These are phyloP conservation scores for Tupiocoris notatus DNA, from an alignment of 2,888 invertebrate species.

Conservation along the genomic window DNA sequence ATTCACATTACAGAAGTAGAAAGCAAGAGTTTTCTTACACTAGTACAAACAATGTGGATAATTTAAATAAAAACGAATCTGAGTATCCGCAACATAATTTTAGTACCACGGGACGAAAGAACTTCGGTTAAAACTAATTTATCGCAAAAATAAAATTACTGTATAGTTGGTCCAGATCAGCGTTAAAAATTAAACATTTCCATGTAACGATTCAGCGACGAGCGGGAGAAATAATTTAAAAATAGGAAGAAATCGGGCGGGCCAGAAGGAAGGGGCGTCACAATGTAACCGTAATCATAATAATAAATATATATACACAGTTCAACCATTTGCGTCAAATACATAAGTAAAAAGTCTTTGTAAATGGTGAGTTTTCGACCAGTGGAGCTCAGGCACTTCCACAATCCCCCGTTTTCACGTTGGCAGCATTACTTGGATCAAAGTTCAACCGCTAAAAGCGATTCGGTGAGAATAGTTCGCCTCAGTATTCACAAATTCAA, in stretches of 20 bases:
- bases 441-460: too few relatives aligned
- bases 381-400: constrained; percentile 39
- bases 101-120: too few relatives aligned
- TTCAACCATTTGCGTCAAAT: constrained; percentile 30
- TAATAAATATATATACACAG: constrained; percentile 34
- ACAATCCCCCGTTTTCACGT: constrained; percentile 30
- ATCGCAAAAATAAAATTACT: too few relatives aligned
- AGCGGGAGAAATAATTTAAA: not conserved
- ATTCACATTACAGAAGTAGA: too few relatives aligned
- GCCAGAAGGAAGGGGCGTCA: constrained; percentile 10
- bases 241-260: not conserved
- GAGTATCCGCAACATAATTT: too few relatives aligned
- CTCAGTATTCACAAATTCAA: too few relatives aligned
- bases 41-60: too few relatives aligned
- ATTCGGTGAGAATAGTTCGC: too few relatives aligned
- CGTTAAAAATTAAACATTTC: not conserved
- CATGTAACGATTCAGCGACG: not conserved
- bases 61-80: too few relatives aligned
- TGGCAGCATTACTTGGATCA: not conserved
- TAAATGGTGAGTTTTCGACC: constrained; percentile 29
- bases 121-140: too few relatives aligned
- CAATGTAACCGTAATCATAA: constrained; percentile 10
- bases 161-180: too few relatives aligned
- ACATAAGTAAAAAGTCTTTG: constrained; percentile 22
- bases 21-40: too few relatives aligned